These are phyloP conservation scores for Fregata magnificens DNA, from an alignment of 2,113 vertebrate species.

Conservation along the genomic window DNA sequence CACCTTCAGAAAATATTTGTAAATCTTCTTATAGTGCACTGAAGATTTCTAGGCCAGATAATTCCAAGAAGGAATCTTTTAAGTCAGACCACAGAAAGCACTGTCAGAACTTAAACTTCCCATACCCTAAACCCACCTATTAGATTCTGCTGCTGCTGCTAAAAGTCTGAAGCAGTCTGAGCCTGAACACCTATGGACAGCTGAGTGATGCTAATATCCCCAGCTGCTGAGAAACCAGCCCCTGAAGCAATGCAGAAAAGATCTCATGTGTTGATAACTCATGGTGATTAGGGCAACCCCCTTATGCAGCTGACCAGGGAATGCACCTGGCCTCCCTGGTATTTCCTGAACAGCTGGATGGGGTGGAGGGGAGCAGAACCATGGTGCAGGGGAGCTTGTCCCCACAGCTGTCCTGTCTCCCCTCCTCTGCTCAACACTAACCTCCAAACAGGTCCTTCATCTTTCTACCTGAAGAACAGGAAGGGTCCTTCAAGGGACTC, in stretches of 20 bases:
- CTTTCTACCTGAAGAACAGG: not conserved
- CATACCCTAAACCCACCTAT: not conserved
- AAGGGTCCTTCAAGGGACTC: not conserved
- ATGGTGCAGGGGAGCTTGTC: not conserved
- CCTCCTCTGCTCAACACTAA: not conserved
- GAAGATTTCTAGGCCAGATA: not conserved
- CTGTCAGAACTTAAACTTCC: not conserved
- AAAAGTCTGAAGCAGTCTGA: not conserved
- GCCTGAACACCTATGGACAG: not conserved
- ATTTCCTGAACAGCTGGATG: not conserved
- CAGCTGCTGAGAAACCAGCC: not conserved
- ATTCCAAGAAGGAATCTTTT: not conserved
- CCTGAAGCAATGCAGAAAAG: not conserved
- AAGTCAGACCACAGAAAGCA: not conserved
- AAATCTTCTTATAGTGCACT: not conserved
- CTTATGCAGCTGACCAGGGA: not conserved
- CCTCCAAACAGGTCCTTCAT: not conserved
- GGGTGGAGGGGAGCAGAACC: not conserved
- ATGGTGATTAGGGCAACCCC: not conserved
- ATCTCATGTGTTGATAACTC: not conserved
- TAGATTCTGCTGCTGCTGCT: not conserved
- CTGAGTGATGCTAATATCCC: not conserved
- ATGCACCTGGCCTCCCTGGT: not conserved
- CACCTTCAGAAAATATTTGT: not conserved
- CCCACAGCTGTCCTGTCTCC: not conserved